A percentile compares a stretch with the other conserved stretches of the same genome.
phyloP scores from a whole-genome alignment of 1,140 invertebrate species.

The Aphidius ervi region DNA sequence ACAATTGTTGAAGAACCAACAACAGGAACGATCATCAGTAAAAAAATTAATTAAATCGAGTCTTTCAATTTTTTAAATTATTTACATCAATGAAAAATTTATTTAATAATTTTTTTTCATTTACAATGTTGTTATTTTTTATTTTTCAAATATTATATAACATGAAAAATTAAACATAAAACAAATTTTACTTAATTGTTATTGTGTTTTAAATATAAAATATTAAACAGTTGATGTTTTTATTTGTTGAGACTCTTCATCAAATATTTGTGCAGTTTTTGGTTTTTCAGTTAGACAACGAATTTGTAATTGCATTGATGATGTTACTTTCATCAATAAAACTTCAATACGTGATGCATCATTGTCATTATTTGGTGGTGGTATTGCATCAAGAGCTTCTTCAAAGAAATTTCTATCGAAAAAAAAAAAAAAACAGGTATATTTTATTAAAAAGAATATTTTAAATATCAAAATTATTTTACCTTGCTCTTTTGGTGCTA shows the following conservation, averaged over 20 bases:
- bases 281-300: conserved; percentile 38
- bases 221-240: conserved; percentile 36
- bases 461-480: conserved; percentile 25
- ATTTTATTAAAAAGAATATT: not conserved
- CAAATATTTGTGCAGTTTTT: conserved; percentile 18
- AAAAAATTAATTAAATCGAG: not conserved
- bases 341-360: conserved; percentile 45
- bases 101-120: not conserved
- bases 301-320: conserved; percentile 47
- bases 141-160: conserved; percentile 14
- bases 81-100: not conserved
- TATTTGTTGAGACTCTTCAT: conserved; percentile 25
- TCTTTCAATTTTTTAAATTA: not conserved
- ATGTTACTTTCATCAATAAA: conserved; percentile 42
- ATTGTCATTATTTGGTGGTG: conserved; percentile 46
- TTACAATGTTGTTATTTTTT: conserved; percentile 9
- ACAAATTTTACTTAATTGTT: conserved; percentile 1
- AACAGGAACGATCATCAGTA: not conserved
- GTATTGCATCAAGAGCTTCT: conserved; percentile 61
- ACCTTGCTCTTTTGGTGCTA: conserved; percentile 57
- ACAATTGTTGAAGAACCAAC: conserved; percentile 37
- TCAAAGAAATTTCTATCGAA: conserved; percentile 55
- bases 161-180: conserved; percentile 4
- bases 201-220: conserved; percentile 7
- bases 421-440: conserved; percentile 8